Base-by-base conservation (phyloP, 2,888 invertebrate genomes). In the Spisula solida region DNA sequence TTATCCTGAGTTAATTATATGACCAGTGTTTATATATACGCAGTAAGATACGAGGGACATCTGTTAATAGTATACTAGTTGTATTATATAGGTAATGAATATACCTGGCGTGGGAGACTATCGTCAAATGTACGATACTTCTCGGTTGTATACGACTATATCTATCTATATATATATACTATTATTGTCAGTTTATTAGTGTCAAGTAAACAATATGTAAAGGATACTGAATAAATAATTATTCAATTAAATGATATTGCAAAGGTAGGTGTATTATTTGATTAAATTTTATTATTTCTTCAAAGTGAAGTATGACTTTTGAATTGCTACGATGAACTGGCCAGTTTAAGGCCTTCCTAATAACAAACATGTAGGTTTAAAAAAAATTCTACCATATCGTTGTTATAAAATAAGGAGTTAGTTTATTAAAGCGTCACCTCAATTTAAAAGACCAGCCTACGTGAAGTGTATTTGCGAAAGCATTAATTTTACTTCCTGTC, bases 1-100 rank as follows among this genome's bases (percentile, higher is more conserved):
- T 16, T 75, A 75, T 34, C 31, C 29, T 14, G 75, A 75, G 75
- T 75, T 75, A 75, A 75, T 75, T 29, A 20, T 75, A 18, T 75
- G 75, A 75, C 34, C 75, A 31, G 75, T 29, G 75, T 31, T 75
- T 34, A 34, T 75, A 75, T 75, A 18, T 75, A 75, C 75, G 18
- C 8, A 1, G 75, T 34, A 2, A 14, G 18, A 31, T 16, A 34
- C 34, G 8, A 31, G 14, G 29, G 75, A 34, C 75, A 12, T 25
- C 60, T 5, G 60, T 66, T 6, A 12, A 66, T 66, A n/a, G 25
- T 25, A 25, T 66, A 66, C n/a, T 10, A 66, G 60, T 6, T 25
- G 60, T 66, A 66, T 25, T 18, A 25, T 60, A 8, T 60, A 60
- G 60, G 60, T 66, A 66, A 25, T 66, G 60, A 66, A 25, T 25